Evolutionary conservation across 2,797 vertebrate genomes (phyloP), one percentile per base, ranked within the genome.

Genomic region (Siniperca scherzeri): DNA sequence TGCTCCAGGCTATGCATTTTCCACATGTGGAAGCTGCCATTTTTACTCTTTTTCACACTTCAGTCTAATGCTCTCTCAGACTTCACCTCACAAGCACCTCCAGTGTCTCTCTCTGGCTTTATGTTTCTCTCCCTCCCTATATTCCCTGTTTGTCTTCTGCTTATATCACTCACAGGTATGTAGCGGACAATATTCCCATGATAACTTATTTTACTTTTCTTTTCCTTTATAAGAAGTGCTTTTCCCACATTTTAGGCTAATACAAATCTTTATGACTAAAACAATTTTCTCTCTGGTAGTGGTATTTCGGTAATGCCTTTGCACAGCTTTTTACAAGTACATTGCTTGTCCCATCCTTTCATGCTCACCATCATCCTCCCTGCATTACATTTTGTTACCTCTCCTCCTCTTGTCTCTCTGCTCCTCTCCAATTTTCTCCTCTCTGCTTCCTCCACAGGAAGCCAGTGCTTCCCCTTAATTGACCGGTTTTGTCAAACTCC

Each of bases 1-100:
- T 70, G 86, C 93, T 91, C 76, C 77, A 25, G 87, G 92, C 87
- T 60, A 64, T 85, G 88, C 83, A 78, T 93, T 91, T 87, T 89
- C 82, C 82, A 79, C 85, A 84, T 87, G 90, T 87, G 89, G 70
- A 79, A 77, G 82, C 86, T 87, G 76, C 88, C 82, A 79, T 91
- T 90, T 88, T 78, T 82, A 80, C 73, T 91, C 60, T 74, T 88
- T 88, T 89, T 84, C 78, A 87, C 87, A 87, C 78, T 85, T 77
- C 13, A 80, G 62, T 87, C 68, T 83, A 64, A 78, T 68, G 68
- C 80, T 85, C 56, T 81, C 36, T 67, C 65, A 77, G 67, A 84
- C 81, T 62, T 84, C 62, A 81, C 76, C 82, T 83, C 57, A 33
- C 42, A 8, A 78, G 78, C 55, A 74, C 9, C 64, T 48, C 27